Base-by-base conservation (phyloP, 1,140 invertebrate genomes). In the Papilio polytes region DNA sequence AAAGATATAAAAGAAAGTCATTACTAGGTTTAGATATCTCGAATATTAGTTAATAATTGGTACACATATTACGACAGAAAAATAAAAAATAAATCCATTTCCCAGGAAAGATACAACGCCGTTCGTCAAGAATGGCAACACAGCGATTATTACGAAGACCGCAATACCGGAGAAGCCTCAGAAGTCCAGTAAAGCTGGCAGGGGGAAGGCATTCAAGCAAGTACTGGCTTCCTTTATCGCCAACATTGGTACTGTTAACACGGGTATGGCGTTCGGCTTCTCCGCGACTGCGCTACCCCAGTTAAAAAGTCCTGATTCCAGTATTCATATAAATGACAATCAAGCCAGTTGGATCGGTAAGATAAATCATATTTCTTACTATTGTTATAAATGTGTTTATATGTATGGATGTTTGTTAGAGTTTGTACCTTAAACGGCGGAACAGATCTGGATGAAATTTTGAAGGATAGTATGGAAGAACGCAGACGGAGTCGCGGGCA, bases 301-400 rank as follows among this genome's bases (percentile, higher is more conserved):
- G 85, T 86, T 97, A 3, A 91, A 96, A 87, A 91, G 91, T 56
- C 78, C 89, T 8, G 94, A 96, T 79, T 96, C 96, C 44, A 91
- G 89, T 31, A 96, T 97, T 86, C 93, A 89, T 26, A 96, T 97
- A 13, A 95, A 96, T 31, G 91, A 96, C 20, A 91, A 93, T 48
- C 95, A 97, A 90, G 96, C 96, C 77, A 97, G 97, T 84, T 97
- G 97, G 97, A 97, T 97, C 83, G 97, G 97, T 97, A 92, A 96
- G 94, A 76, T 13, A 44, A 80, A n/a, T 73, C 59, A 48, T 44
- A 36, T n/a, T 0, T 63, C 48, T 41, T 74, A 46, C 72, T 53
- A 18, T 7, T 53, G 6, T 18, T 53, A 18, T 53, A 18, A n/a
- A n/a, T 36, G 31, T 1, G 36, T 41, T 41, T 41, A 41, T 6